Evolutionary conservation across 92 coral and sea anemone genomes (phyloP), one percentile per base, ranked within the genome.

Genomic region (Zoanthus gigantus): DNA sequence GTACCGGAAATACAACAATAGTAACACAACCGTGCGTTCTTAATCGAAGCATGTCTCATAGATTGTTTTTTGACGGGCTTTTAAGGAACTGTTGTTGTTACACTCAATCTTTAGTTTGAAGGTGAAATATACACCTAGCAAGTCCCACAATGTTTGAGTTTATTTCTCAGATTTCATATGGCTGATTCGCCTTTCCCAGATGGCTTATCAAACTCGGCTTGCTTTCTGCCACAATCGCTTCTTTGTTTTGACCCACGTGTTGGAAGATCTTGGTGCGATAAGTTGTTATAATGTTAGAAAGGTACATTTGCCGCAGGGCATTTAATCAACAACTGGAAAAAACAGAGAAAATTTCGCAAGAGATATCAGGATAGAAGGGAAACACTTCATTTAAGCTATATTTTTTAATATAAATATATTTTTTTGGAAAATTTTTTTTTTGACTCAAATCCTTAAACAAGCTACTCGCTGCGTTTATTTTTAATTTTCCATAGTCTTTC

Each of bases 1-100:
- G 85, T 75, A 81, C 85, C 85, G 85, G 85, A 81, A 81, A 45
- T 23, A 16, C 57, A 67, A 67, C 85, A 81, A 81, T 66, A 52
- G 85, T 23, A 54, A 77, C 48, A 30, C n/a, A 30, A 56, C 82
- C 85, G 12, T 71, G 60, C 73, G 74, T 58, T 81, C 42, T 71
- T 68, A 63, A 23, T 63, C 5, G 75, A 50, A 81, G 85, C 76
- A 81, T 75, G 85, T 81, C 75, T 47, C 67, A 42, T 17, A 67
- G 65, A 81, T 67, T 65, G 85, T 7, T 81, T 80, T 79, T 65
- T 81, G 61, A 65, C 75, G 75, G 85, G 4, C 32, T 81, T 65
- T 13, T 44, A 58, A 79, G 73, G 63, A 45, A 11, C 16, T 9
- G 61, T 79, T 61, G 71, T 79, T 63, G 46, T 79, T 60, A 16